Evolutionary conservation across 2,113 vertebrate genomes (phyloP).

Genomic region (Nematolebias whitei): DNA sequence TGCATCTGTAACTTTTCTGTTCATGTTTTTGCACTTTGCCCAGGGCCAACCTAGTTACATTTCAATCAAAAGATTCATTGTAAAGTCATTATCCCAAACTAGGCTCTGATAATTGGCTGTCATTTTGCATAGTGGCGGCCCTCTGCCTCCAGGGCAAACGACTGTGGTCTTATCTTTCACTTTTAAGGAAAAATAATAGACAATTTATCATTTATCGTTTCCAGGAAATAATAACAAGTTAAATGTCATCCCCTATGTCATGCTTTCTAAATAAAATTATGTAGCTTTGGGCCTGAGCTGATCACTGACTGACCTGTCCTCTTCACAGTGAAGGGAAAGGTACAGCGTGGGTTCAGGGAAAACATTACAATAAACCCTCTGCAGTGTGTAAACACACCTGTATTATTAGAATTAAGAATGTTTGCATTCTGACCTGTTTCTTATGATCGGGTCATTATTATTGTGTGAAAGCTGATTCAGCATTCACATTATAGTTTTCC

Average conservation of each 20-base stretch:
- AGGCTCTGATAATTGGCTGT: slow-evolving; percentile 83
- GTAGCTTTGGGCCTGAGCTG: slow-evolving; percentile 63
- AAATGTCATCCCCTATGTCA: slow-evolving; percentile 80
- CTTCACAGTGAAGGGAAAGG: slow-evolving; percentile 44
- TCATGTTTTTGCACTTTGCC: slow-evolving; percentile 78
- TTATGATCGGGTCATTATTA: background rate
- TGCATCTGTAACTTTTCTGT: slow-evolving; percentile 83
- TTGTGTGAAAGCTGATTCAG: background rate
- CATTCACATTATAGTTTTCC: too few species aligned
- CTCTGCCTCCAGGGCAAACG: slow-evolving; percentile 86
- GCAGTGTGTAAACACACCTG: slow-evolving; percentile 1
- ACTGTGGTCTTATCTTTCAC: slow-evolving; percentile 87
- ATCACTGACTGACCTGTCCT: slow-evolving; percentile 62
- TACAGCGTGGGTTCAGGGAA: background rate
- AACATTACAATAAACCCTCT: slow-evolving; percentile 22
- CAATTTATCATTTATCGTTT: slow-evolving; percentile 93
- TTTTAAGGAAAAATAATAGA: slow-evolving; percentile 87
- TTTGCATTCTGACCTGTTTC: slow-evolving; percentile 4
- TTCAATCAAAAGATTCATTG: slow-evolving; percentile 86
- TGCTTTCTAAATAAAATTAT: slow-evolving; percentile 69
- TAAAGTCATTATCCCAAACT: slow-evolving; percentile 84
- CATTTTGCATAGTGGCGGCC: slow-evolving; percentile 90
- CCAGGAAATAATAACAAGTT: slow-evolving; percentile 84
- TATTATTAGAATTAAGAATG: background rate
- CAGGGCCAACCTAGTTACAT: slow-evolving; percentile 84